Evolutionary conservation across 2,888 invertebrate species (phyloP).

Genomic region (Linhomoeus sp.): DNA sequence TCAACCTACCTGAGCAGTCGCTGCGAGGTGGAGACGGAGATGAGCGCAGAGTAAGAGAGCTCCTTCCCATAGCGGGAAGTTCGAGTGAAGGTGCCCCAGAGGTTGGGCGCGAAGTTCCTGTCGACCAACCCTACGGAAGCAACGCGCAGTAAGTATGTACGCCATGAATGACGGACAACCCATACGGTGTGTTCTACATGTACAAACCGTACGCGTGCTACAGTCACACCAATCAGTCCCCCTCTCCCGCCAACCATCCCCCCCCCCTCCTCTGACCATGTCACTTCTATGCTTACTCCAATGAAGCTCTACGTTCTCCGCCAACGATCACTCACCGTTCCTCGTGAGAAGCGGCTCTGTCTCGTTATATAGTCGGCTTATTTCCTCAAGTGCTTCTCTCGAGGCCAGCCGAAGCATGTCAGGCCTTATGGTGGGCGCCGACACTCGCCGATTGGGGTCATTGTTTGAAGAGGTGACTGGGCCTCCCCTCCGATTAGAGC

Average conservation of each 20-base stretch:
- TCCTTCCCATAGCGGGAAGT: constrained; percentile 14
- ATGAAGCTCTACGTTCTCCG: no score
- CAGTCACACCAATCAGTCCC: no score
- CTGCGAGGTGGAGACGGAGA: constrained; percentile 14
- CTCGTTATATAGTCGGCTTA: constrained; percentile 2
- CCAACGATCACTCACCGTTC: constrained; percentile 1
- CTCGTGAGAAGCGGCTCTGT: constrained; percentile 3
- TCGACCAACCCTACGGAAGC: constrained; percentile 1
- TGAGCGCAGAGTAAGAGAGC: constrained; percentile 20
- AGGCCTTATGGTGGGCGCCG: constrained; percentile 2
- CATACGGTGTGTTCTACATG: no score
- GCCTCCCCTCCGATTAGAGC: no score
- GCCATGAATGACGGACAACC: no score
- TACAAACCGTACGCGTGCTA: no score
- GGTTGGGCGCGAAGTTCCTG: not conserved
- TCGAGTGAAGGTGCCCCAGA: not conserved
- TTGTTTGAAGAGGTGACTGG: no score
- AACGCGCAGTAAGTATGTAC: no score
- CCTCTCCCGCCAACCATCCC: no score
- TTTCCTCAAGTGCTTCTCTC: constrained; percentile 3
- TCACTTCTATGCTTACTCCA: no score
- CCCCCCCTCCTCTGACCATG: no score
- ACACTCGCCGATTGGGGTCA: no score
- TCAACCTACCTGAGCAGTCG: constrained; percentile 1
- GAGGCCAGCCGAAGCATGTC: constrained; percentile 5